Base-by-base conservation (phyloP, 2,797 vertebrate genomes). In the Bradypodion ventrale region DNA sequence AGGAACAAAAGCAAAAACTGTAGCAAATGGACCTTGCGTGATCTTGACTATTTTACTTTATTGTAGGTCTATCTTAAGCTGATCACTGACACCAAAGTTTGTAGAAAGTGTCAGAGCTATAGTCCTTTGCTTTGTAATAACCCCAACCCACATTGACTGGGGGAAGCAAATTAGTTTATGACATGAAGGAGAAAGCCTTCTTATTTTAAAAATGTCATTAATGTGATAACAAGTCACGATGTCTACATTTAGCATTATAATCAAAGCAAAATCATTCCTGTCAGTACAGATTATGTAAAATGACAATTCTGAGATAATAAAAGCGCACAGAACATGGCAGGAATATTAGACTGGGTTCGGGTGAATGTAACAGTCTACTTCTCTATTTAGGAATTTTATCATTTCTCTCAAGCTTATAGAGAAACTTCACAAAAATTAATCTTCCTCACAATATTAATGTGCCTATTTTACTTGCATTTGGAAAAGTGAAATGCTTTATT, bases 241-340 rank as follows among this genome's bases (percentile, higher is more conserved):
- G 70, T 59, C 60, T 66, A 68, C 73, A 83, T 68, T 83, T 83
- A 75, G 73, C 23, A 40, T 56, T n/a, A 52, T n/a, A 75, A 75
- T 83, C 81, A 83, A 83, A 83, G 82, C 29, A 29, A 46, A 74
- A 75, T 83, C 75, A 75, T 40, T 63, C 62, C 63, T 75, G 72
- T 83, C 73, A 83, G 25, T n/a, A 44, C n/a, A 52, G 72, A 66
- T 76, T 66, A 68, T 75, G 42, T 66, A 66, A 83, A 32, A 56
- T 40, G 44, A 56, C 13, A n/a, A 52, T 68, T 75, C 40, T 44
- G 46, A 49, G 63, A 52, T 40, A 63, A 21, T 23, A 83, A 52
- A 75, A 49, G 44, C 70, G n/a, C 27, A 66, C 32, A 83, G 81
- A 75, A 68, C 52, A 35, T 56, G 62, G 12, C 32, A 83, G 25